These are phyloP conservation scores for Agapornis roseicollis DNA, from an alignment of 2,113 vertebrate species.

Conservation along the genomic window DNA sequence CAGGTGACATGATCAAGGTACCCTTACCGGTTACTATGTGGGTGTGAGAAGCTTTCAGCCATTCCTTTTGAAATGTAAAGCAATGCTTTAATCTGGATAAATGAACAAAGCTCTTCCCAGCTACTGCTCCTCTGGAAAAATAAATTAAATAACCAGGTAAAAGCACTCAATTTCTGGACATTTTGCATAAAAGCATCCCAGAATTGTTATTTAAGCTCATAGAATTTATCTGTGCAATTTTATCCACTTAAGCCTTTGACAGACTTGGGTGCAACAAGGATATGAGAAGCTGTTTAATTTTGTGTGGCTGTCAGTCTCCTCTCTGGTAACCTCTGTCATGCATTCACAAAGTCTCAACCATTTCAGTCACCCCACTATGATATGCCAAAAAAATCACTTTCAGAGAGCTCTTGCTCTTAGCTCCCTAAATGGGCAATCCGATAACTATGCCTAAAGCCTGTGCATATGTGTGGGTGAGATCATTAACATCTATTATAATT, in stretches of 20 bases:
- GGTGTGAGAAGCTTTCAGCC: neutral
- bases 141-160: neutral
- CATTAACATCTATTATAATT: conserved; percentile 30
- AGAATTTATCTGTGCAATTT: neutral
- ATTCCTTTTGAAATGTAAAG: neutral
- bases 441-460: neutral
- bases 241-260: neutral
- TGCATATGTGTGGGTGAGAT: neutral
- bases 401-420: neutral
- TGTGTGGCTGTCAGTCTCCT: neutral
- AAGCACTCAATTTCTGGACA: neutral
- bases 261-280: neutral
- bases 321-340: neutral
- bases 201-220: neutral
- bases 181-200: neutral
- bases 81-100: neutral
- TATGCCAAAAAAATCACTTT: neutral
- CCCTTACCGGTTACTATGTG: neutral
- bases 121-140: neutral
- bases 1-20: neutral
- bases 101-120: neutral
- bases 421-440: neutral
- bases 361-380: neutral
- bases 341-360: neutral
- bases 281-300: neutral